Conservation (phyloP, 2,888 invertebrate genomes). For the Anodontia alba region DNA sequence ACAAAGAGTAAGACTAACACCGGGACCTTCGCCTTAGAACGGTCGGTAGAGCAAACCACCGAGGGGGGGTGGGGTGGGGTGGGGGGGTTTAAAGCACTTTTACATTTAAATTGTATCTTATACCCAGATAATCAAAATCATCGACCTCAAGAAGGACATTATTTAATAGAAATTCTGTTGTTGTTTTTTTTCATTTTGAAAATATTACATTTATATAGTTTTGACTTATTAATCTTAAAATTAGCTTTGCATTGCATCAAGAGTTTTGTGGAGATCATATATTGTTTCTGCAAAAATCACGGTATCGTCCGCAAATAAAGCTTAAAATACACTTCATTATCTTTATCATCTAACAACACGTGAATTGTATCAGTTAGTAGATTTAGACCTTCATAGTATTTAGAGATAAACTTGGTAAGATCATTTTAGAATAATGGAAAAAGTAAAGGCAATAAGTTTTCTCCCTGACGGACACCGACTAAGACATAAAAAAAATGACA, state of each 20-base stretch:
- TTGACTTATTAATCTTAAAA: constrained; percentile 16
- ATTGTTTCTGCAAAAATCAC: constrained; percentile 31
- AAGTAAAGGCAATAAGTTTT: neutral
- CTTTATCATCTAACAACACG: constrained; percentile 15
- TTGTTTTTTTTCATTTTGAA: constrained; percentile 9
- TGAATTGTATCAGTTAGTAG: neutral
- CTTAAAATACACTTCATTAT: constrained; percentile 25
- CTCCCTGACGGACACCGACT: constrained; percentile 10
- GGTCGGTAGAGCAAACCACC: no score
- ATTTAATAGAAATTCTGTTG: constrained; percentile 13
- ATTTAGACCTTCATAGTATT: neutral
- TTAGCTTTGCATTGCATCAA: constrained; percentile 30
- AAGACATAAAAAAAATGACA: neutral
- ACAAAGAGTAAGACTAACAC: no score
- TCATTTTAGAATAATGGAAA: constrained; percentile 9
- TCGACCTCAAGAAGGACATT: constrained; percentile 6
- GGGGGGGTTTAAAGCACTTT: no score
- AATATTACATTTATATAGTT: constrained; percentile 38
- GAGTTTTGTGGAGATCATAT: constrained; percentile 16
- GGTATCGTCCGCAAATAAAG: constrained; percentile 30
- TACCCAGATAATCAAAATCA: constrained; percentile 28
- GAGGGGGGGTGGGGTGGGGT: no score
- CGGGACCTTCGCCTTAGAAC: no score
- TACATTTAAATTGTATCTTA: constrained; percentile 8
- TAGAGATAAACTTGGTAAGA: neutral